phyloP scores from a whole-genome alignment of 2,888 invertebrate species.

The Salpingus planirostris region DNA sequence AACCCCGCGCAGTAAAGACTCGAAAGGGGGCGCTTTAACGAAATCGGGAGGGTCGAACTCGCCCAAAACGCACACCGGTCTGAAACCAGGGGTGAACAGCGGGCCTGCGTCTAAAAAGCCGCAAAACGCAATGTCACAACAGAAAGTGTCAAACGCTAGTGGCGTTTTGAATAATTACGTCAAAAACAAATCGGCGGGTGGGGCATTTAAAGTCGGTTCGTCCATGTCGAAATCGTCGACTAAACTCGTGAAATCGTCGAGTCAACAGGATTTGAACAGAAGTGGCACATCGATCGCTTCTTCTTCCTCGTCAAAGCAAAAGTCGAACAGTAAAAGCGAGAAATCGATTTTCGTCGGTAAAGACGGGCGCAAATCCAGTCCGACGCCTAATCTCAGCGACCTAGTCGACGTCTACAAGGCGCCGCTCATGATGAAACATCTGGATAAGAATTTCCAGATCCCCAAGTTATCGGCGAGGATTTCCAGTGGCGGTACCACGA shows the following conservation, averaged over 20 bases:
- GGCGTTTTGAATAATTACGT: conserved; percentile 15
- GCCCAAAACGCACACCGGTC: conserved; percentile 71
- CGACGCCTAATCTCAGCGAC: conserved; percentile 54
- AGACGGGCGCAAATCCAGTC: conserved; percentile 58
- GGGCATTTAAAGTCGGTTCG: no score
- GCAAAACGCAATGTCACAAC: conserved; percentile 39
- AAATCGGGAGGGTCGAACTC: conserved; percentile 49
- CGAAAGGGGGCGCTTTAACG: conserved; percentile 31
- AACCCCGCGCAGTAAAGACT: conserved; percentile 66
- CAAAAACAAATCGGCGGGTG: conserved; percentile 13
- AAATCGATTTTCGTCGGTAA: conserved; percentile 56
- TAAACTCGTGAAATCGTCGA: conserved; percentile 45
- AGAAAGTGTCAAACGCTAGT: conserved; percentile 10
- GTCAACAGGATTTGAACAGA: conserved; percentile 50
- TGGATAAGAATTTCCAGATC: conserved; percentile 79
- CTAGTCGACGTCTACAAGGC: conserved; percentile 56
- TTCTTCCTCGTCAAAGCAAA: background rate
- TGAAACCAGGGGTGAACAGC: conserved; percentile 75
- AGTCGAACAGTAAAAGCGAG: conserved; percentile 22
- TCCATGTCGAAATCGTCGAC: conserved; percentile 18
- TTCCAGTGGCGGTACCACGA: no score
- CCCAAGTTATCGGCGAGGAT: conserved; percentile 65
- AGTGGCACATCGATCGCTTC: background rate
- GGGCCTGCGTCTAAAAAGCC: conserved; percentile 81
- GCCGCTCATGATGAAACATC: conserved; percentile 69